Evolutionary conservation across 2,113 vertebrate genomes (phyloP).

Genomic region (Oreochromis tanganicae): DNA sequence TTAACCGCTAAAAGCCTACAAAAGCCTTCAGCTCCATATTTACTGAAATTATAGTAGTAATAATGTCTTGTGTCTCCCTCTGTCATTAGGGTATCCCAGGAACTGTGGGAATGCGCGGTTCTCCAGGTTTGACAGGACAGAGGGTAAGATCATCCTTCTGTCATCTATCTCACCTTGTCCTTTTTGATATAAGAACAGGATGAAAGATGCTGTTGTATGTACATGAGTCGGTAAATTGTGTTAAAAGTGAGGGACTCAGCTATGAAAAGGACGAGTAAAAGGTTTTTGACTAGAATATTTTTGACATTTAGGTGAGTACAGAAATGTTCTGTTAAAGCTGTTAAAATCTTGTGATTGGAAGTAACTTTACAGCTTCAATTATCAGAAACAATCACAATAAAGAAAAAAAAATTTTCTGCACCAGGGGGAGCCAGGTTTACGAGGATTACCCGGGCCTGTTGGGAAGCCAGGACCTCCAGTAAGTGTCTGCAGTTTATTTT

Average conservation of each 20-base stretch:
- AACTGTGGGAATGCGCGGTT: conserved; percentile 72
- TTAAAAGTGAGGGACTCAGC: background rate
- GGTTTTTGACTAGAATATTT: background rate
- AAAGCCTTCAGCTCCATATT: background rate
- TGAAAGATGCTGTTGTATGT: background rate
- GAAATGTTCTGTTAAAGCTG: background rate
- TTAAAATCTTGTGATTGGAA: background rate
- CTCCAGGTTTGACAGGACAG: conserved; percentile 70
- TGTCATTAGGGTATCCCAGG: conserved; percentile 77
- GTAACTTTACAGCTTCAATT: background rate
- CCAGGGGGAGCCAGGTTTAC: conserved; percentile 77
- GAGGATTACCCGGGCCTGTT: conserved; percentile 68
- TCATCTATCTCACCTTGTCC: background rate
- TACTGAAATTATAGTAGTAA: background rate
- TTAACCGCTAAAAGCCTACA: background rate
- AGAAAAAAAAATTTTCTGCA: no score
- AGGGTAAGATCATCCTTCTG: conserved; percentile 61
- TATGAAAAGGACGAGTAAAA: background rate
- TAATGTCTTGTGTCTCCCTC: background rate
- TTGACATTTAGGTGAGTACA: background rate
- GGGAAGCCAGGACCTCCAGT: conserved; percentile 79
- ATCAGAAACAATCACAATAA: background rate
- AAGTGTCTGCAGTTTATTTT: conserved; percentile 25
- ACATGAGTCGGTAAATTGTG: background rate
- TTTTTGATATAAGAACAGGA: background rate